A percentile compares a stretch with the other conserved stretches of the same genome.
Evolutionary conservation across 2,113 vertebrate genomes (phyloP).

Genomic region (Psittacula cyanocephala): DNA sequence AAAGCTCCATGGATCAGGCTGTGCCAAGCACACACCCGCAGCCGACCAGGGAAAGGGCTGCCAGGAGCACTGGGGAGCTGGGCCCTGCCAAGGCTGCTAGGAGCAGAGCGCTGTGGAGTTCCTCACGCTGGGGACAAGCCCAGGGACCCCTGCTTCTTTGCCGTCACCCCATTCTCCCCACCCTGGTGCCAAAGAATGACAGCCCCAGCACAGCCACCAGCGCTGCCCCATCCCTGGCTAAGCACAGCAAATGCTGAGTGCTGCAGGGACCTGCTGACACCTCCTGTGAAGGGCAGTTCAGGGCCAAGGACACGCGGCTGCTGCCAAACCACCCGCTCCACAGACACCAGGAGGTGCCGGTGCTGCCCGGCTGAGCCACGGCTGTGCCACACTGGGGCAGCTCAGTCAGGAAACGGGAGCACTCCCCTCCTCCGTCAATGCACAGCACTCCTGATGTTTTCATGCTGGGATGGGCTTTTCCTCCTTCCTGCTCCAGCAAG

Average conservation of each 20-base stretch:
- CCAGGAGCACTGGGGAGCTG: background rate
- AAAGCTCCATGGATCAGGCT: background rate
- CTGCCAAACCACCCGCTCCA: background rate
- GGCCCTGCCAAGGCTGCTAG: background rate
- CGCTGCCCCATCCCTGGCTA: background rate
- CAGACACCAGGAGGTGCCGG: background rate
- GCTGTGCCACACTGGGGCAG: fast-evolving
- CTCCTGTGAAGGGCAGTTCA: background rate
- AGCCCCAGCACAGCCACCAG: background rate
- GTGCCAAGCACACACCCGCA: fast-evolving
- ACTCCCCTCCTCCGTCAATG: background rate
- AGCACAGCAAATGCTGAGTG: background rate
- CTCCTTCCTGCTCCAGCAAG: background rate
- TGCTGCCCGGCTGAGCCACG: fast-evolving
- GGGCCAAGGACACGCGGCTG: background rate
- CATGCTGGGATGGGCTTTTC: background rate
- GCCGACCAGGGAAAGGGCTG: background rate
- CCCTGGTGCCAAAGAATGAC: background rate
- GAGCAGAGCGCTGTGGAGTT: background rate
- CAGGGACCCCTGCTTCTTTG: fast-evolving
- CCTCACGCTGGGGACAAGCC: background rate
- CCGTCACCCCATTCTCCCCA: fast-evolving
- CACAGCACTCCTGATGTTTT: background rate
- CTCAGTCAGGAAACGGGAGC: fast-evolving
- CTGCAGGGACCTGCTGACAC: background rate